Base-by-base conservation (phyloP, 35 echinoderm and acorn worm species). In the Lytechinus variegatus region DNA sequence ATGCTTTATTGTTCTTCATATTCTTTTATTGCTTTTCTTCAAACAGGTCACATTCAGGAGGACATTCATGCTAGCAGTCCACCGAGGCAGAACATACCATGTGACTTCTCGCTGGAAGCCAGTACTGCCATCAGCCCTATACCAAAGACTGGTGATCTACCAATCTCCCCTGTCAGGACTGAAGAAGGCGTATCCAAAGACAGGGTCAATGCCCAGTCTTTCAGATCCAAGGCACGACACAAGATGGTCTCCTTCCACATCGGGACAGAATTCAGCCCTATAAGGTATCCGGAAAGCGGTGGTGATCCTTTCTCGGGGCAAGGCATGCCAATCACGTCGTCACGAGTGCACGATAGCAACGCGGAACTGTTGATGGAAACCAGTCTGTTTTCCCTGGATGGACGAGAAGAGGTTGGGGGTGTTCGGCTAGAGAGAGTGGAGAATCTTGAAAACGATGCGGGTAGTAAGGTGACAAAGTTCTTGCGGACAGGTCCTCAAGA, bases 181-280 rank as follows among this genome's bases (percentile, higher is more conserved):
- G 52, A 44, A 16, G 16, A 11, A 57, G 54, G 57, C 13, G 53
- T 27, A 5, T 12, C 88, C 88, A 57, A 57, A 93, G 92, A 93
- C 53, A n/a, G 52, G 92, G 52, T 16, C 21, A 27, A 54, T 8
- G 9, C 14, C 92, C 92, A 57, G 92, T 57, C 92, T 54, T 93
- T 57, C 92, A 10, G 88, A 90, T 33, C 52, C 88, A 93, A 93
- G 19, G 66, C 19, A 13, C 54, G 27, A 1, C 92, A 93, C 52
- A 93, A 93, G 55, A 93, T 93, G 92, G 92, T 93, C 9, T 93
- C 92, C 52, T 93, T 93, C n/a, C 53, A 57, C 54, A 93, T 93
- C 14, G 92, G 53, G 9, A 93, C 92, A 21, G 92, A 93, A 54
- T 93, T 93, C 92, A 93, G 92, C 54, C 92, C 92, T 16, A 93